phyloP scores from a whole-genome alignment of 2,113 vertebrate genomes.

The Cyphomyrus plagiostoma region DNA sequence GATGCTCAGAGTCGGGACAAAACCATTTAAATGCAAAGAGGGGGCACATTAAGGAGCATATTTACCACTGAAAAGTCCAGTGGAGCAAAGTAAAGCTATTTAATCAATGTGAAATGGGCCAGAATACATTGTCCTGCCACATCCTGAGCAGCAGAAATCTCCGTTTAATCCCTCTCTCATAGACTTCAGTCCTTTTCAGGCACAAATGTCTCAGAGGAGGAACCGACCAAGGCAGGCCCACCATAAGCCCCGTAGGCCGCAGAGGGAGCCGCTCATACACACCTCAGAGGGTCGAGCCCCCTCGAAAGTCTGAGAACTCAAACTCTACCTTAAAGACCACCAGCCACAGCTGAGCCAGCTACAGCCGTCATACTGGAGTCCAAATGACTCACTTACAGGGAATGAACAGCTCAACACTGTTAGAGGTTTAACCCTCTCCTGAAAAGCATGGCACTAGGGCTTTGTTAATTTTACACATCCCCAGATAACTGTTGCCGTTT shows the following conservation, averaged over 20 bases:
- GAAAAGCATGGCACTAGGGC: not conserved
- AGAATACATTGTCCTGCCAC: conserved; percentile 1
- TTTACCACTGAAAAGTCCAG: conserved; percentile 9
- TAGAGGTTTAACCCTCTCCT: not conserved
- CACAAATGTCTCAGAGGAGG: not conserved
- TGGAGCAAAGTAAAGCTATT: conserved; percentile 12
- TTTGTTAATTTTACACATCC: not conserved
- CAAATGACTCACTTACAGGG: not conserved
- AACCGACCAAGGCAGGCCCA: not conserved
- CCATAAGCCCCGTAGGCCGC: not conserved
- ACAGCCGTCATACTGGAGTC: not conserved
- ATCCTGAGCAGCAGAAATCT: not conserved
- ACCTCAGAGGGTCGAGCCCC: not conserved
- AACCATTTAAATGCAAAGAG: conserved; percentile 29
- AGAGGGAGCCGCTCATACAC: not conserved
- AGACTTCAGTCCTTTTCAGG: not conserved
- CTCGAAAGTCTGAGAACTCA: not conserved
- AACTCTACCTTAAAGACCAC: not conserved
- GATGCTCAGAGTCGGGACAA: not conserved
- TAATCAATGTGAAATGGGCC: conserved; percentile 21
- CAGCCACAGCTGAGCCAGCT: not conserved
- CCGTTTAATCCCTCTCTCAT: conserved; percentile 1
- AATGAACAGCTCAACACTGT: not conserved
- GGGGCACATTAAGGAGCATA: not conserved
- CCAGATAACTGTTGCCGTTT: not conserved